A percentile compares a stretch with the other conserved stretches of the same genome.
phyloP scores from a whole-genome alignment of 1,140 invertebrate species.

The Hydropsyche tenuis region DNA sequence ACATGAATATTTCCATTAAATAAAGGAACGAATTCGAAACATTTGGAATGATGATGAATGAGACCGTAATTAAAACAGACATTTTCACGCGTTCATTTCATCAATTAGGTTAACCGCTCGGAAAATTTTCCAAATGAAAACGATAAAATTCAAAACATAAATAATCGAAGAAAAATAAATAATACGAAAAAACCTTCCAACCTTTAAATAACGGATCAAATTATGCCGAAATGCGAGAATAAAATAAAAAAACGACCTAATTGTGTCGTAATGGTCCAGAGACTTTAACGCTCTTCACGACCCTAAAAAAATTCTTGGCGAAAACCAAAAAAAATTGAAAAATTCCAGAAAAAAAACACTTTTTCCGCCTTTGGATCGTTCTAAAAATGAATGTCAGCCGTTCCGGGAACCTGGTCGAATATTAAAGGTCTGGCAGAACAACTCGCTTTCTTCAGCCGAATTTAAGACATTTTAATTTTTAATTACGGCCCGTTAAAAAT shows the following conservation, averaged over 20 bases:
- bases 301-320: not conserved
- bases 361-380: slow-evolving; percentile 12
- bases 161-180: not conserved
- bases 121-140: not conserved
- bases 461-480: slow-evolving; percentile 25
- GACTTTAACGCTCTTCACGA: not conserved
- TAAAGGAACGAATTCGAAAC: too few relatives aligned
- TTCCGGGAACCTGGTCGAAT: slow-evolving; percentile 15
- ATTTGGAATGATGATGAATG: too few relatives aligned
- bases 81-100: not conserved
- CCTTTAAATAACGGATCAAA: slow-evolving; percentile 11
- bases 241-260: slow-evolving; percentile 1
- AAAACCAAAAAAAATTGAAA: not conserved
- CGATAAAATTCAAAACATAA: too few relatives aligned
- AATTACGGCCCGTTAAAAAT: slow-evolving; percentile 14
- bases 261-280: not conserved
- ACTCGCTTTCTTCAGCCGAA: not conserved
- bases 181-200: not conserved
- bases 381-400: slow-evolving; percentile 14
- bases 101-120: not conserved
- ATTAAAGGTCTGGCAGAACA: not conserved
- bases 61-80: slow-evolving; percentile 1
- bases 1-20: too few relatives aligned
- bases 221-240: not conserved
- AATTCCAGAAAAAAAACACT: not conserved